phyloP scores from a whole-genome alignment of 1,140 invertebrate species.

The Rhagoletis pomonella region DNA sequence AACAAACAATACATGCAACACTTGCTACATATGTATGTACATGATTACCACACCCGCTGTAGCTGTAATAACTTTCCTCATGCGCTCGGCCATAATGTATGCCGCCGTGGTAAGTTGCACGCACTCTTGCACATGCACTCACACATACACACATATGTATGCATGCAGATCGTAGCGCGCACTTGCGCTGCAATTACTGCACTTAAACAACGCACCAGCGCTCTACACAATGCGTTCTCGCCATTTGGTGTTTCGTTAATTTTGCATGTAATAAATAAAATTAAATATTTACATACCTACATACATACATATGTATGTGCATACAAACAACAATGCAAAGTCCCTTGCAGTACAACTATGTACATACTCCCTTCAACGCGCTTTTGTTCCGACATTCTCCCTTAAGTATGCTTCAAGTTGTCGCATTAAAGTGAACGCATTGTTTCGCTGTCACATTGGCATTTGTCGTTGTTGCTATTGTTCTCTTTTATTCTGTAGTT shows the following conservation, averaged over 20 bases:
- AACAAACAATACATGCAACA: background rate
- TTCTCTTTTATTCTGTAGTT: background rate
- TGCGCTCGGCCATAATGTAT: background rate
- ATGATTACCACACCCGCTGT: background rate
- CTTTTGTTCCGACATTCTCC: background rate
- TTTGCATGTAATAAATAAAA: constrained; percentile 48
- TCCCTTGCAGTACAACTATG: background rate
- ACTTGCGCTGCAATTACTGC: constrained; percentile 1
- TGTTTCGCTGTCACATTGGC: background rate
- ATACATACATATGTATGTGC: background rate
- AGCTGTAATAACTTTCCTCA: constrained; percentile 1
- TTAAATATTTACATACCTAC: constrained; percentile 38
- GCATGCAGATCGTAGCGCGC: background rate
- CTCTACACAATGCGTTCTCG: constrained; percentile 10
- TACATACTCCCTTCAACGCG: background rate
- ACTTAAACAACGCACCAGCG: constrained; percentile 26
- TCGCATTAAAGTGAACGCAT: constrained; percentile 30
- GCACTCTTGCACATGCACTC: background rate
- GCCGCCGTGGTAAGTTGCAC: background rate
- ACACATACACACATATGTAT: background rate
- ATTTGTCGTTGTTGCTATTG: background rate
- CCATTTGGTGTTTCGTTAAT: constrained; percentile 18
- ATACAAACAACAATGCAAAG: background rate
- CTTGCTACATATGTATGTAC: background rate
- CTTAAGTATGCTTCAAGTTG: constrained; percentile 32